A percentile compares a stretch with the other conserved stretches of the same genome.
Evolutionary conservation across 2,797 vertebrate genomes (phyloP).

Genomic region (Microchirus variegatus): DNA sequence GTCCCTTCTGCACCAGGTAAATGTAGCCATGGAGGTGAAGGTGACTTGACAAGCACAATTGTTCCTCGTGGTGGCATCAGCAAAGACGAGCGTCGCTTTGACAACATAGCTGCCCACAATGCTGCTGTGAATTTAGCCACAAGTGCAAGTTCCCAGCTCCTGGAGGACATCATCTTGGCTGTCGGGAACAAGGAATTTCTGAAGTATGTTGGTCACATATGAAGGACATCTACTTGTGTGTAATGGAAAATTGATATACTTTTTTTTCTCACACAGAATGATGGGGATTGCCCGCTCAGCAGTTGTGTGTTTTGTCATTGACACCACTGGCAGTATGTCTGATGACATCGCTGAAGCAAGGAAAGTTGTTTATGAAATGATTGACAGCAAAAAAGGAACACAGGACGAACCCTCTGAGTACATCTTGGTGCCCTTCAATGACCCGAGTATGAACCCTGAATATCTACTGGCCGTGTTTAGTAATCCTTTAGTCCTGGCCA

Average conservation of each 20-base stretch:
- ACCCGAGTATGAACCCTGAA: conserved; percentile 65
- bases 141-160: conserved; percentile 64
- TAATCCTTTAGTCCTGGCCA: too few relatives aligned
- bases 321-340: conserved; percentile 81
- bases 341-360: conserved; percentile 72
- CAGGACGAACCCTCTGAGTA: conserved; percentile 82
- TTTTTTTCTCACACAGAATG: conserved; percentile 60
- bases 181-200: conserved; percentile 69
- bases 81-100: conserved; percentile 69
- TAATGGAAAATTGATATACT: too few relatives aligned
- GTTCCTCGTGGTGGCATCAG: conserved; percentile 75
- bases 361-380: conserved; percentile 57
- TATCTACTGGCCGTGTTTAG: background rate
- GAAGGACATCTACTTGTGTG: background rate
- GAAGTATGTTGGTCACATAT: conserved; percentile 47
- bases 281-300: conserved; percentile 78
- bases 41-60: conserved; percentile 62
- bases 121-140: conserved; percentile 68
- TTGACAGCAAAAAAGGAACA: conserved; percentile 77
- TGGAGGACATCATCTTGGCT: conserved; percentile 72
- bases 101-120: conserved; percentile 61
- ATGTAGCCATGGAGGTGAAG: conserved; percentile 81
- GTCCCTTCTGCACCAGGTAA: conserved; percentile 66
- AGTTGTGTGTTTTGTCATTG: conserved; percentile 79
- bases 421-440: conserved; percentile 83